Conservation (phyloP, 2,113 vertebrate species). For the Ondatra zibethicus region DNA sequence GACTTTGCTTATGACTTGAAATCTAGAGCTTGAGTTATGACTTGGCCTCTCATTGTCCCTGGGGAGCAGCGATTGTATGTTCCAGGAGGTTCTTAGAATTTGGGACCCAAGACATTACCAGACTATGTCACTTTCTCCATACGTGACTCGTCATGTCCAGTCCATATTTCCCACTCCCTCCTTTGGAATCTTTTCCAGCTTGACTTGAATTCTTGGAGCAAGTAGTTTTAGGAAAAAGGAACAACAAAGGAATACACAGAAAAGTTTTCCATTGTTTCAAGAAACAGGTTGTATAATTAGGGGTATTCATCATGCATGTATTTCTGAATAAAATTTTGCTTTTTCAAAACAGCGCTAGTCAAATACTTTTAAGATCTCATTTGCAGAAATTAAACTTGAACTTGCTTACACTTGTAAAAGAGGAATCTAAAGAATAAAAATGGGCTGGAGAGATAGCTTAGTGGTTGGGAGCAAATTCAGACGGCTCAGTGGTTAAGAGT, state of each 20-base stretch:
- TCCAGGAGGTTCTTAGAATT: not conserved
- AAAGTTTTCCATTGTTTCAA: conserved; percentile 9
- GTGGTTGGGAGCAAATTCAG: no score
- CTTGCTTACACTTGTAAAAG: conserved; percentile 4
- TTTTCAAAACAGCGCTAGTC: not conserved
- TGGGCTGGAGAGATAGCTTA: no score
- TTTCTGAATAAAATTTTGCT: conserved; percentile 24
- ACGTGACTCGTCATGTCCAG: fast-evolving
- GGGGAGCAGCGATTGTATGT: no score
- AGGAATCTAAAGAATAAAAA: not conserved
- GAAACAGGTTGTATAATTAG: not conserved
- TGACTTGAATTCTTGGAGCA: not conserved
- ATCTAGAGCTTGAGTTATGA: not conserved
- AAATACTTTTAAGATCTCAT: not conserved
- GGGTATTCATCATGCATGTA: not conserved
- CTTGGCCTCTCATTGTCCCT: not conserved
- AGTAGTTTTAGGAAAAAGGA: not conserved
- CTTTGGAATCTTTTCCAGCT: not conserved
- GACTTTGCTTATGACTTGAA: not conserved
- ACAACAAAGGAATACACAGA: not conserved
- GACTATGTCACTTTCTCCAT: not conserved
- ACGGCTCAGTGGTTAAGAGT: no score
- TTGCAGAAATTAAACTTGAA: conserved; percentile 34
- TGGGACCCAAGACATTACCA: not conserved
- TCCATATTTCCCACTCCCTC: no score